phyloP scores from a whole-genome alignment of 2,888 invertebrate species.

The Ornithoptera alexandrae region DNA sequence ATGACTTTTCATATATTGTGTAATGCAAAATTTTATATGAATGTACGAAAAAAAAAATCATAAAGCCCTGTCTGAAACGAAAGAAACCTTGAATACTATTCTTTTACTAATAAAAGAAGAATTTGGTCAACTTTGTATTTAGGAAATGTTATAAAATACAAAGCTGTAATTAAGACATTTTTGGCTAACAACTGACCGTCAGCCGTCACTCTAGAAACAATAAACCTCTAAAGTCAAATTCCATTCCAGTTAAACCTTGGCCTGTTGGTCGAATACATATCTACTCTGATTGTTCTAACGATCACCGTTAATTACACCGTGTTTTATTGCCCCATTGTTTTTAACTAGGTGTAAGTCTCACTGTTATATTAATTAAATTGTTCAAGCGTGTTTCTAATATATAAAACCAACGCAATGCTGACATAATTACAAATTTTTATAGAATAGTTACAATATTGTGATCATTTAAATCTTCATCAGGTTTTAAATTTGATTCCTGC shows the following conservation, averaged over 20 bases:
- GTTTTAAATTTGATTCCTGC: no score
- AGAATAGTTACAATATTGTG: no score
- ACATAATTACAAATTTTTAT: no score
- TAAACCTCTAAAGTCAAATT: constrained; percentile 26
- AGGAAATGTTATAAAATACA: constrained; percentile 13
- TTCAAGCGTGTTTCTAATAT: not conserved
- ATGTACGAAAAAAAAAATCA: no score
- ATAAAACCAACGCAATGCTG: no score
- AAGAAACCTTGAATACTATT: no score
- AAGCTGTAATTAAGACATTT: constrained; percentile 15
- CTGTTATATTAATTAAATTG: not conserved
- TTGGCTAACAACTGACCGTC: constrained; percentile 22
- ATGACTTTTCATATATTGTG: no score
- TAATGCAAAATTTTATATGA: no score
- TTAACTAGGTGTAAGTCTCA: constrained; percentile 9
- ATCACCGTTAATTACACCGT: constrained; percentile 24
- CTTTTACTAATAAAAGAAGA: no score
- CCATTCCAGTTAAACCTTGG: constrained; percentile 27
- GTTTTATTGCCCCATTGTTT: constrained; percentile 25
- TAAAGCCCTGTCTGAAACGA: no score
- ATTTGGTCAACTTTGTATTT: constrained; percentile 5
- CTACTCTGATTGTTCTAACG: constrained; percentile 27
- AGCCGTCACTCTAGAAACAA: constrained; percentile 24
- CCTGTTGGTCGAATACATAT: constrained; percentile 25
- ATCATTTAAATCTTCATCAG: no score